Evolutionary conservation across 2,113 vertebrate species (phyloP).

Genomic region (Ornithorhynchus anatinus): DNA sequence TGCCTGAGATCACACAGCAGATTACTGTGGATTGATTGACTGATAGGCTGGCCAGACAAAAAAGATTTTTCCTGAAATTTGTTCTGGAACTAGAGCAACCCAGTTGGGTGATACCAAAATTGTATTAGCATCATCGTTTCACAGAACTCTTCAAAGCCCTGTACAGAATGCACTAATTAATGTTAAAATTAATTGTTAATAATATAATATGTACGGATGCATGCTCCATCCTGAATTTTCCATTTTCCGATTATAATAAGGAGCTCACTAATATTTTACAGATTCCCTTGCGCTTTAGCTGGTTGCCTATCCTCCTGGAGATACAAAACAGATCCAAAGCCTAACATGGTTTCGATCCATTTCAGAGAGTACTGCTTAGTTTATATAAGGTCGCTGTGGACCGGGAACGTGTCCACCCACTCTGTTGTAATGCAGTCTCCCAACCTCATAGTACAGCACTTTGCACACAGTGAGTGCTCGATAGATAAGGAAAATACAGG

Average conservation of each 20-base stretch:
- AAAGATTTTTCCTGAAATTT: slow-evolving; percentile 65
- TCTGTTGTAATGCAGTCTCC: no score
- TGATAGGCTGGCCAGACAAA: no score
- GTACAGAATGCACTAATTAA: neutral
- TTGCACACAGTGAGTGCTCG: no score
- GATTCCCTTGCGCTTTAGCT: slow-evolving; percentile 58
- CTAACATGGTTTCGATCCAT: no score
- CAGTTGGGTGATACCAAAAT: slow-evolving; percentile 50
- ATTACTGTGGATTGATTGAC: no score
- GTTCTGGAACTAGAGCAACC: slow-evolving; percentile 51
- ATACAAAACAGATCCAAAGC: no score
- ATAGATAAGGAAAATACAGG: no score
- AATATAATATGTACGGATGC: slow-evolving; percentile 64
- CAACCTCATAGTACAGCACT: no score
- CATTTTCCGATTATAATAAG: slow-evolving; percentile 61
- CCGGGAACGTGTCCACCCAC: no score
- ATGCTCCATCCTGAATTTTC: slow-evolving; percentile 61
- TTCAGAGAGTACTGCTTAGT: no score
- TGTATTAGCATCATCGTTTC: slow-evolving; percentile 1
- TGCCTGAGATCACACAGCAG: neutral
- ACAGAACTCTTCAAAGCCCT: neutral
- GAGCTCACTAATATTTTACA: slow-evolving; percentile 48
- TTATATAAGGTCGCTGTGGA: no score
- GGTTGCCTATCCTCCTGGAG: no score
- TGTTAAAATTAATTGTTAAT: slow-evolving; percentile 23